Evolutionary conservation across 2,113 vertebrate species (phyloP).

Genomic region (Colinus virginianus): DNA sequence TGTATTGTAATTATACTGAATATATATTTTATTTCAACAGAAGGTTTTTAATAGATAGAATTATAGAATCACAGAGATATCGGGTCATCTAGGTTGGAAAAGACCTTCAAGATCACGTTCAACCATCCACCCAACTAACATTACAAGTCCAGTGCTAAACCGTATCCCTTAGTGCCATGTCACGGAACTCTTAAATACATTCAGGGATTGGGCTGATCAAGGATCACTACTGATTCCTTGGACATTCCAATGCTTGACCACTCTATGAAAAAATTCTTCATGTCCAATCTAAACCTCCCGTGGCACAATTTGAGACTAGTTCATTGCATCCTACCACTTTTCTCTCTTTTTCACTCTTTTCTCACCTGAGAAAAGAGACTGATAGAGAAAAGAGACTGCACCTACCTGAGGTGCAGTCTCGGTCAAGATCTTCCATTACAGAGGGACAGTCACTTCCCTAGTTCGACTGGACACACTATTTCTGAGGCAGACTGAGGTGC

Average conservation of each 20-base stretch:
- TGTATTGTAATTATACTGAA: background rate
- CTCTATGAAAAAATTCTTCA: background rate
- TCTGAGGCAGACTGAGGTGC: no score
- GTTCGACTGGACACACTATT: no score
- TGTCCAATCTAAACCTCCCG: background rate
- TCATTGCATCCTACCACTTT: background rate
- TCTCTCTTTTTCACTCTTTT: no score
- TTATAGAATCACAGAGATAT: background rate
- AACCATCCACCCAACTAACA: background rate
- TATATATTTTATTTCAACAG: background rate
- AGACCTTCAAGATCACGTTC: background rate
- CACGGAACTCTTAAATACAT: background rate
- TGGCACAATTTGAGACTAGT: background rate
- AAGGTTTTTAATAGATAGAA: background rate
- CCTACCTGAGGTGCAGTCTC: no score
- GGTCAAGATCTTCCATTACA: no score
- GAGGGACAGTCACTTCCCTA: no score
- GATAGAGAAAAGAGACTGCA: no score
- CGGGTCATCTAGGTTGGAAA: background rate
- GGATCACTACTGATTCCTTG: background rate
- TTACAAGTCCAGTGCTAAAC: background rate
- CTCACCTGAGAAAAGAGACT: background rate
- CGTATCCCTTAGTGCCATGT: background rate
- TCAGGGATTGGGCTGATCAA: background rate
- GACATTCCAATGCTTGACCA: background rate